A percentile compares a stretch with the other conserved stretches of the same genome.
Evolutionary conservation across 37 sponge, comb jelly and placozoan species (phyloP).

Genomic region (Aphrocallistes beatrix): DNA sequence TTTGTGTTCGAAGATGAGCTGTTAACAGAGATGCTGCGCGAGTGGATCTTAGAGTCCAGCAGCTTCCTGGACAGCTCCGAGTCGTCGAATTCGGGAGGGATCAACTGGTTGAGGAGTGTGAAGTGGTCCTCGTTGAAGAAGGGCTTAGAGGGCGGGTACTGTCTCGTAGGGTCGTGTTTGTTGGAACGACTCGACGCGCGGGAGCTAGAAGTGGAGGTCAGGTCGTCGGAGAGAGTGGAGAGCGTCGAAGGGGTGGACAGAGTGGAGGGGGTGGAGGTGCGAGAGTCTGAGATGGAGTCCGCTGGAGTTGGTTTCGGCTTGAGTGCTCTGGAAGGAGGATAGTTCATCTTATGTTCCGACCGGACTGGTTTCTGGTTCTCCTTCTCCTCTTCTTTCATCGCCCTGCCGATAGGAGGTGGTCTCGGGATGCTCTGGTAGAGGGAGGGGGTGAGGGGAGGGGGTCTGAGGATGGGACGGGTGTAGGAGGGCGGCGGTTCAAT

Average conservation of each 20-base stretch:
- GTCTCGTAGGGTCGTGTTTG: not conserved
- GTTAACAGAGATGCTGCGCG: not conserved
- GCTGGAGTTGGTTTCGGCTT: not conserved
- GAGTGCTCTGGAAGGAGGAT: not conserved
- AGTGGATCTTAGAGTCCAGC: not conserved
- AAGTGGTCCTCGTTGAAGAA: not conserved
- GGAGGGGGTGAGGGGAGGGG: constrained; percentile 7
- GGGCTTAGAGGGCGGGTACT: not conserved
- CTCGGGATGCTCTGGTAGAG: constrained; percentile 14
- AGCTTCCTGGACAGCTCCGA: not conserved
- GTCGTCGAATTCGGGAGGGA: not conserved
- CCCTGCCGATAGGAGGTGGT: constrained; percentile 1
- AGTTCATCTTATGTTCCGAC: not conserved
- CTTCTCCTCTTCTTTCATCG: not conserved
- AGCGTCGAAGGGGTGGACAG: not conserved
- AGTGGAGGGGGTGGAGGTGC: no score
- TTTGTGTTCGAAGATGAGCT: no score
- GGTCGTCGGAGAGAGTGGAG: not conserved
- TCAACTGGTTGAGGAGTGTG: not conserved
- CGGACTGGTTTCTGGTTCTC: not conserved
- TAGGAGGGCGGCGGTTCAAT: not conserved
- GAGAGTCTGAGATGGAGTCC: no score
- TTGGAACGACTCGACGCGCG: not conserved
- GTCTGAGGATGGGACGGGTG: not conserved
- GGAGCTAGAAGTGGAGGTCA: not conserved